A percentile compares a stretch with the other conserved stretches of the same genome.
phyloP scores from a whole-genome alignment of 2,113 vertebrate species.

The Pithys albifrons region DNA sequence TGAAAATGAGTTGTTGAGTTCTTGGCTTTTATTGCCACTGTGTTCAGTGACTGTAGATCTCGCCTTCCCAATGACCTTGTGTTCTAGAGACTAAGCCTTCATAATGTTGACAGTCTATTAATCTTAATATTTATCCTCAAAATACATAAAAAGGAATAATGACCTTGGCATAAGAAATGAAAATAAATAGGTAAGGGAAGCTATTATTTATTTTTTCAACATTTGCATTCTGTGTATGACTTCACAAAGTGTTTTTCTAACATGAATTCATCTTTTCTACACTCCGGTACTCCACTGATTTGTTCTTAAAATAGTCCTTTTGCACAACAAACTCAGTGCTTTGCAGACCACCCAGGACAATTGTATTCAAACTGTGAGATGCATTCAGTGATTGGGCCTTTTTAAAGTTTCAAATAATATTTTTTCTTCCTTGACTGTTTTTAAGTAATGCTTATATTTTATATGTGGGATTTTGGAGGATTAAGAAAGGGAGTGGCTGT shows the following conservation, averaged over 20 bases:
- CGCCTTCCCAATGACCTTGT: slow-evolving; percentile 19
- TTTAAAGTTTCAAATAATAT: slow-evolving; percentile 9
- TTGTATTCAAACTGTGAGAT: not conserved
- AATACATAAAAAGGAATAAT: slow-evolving; percentile 55
- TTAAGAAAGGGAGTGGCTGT: slow-evolving; percentile 21
- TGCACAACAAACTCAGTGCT: not conserved
- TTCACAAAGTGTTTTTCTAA: slow-evolving; percentile 36
- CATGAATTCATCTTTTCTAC: slow-evolving; percentile 23
- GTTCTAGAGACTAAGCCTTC: not conserved
- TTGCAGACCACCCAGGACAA: slow-evolving; percentile 39
- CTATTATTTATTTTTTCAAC: slow-evolving; percentile 54
- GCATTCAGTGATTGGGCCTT: not conserved
- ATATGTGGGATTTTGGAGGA: not conserved
- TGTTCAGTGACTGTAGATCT: not conserved
- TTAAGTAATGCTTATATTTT: not conserved
- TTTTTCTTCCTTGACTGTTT: not conserved
- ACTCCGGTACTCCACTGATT: not conserved
- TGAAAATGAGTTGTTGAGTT: not conserved
- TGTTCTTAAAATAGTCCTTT: slow-evolving; percentile 56
- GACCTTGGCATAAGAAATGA: slow-evolving; percentile 29
- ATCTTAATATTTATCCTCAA: slow-evolving; percentile 62
- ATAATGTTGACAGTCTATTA: not conserved
- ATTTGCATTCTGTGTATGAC: slow-evolving; percentile 42
- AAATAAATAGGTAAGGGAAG: slow-evolving; percentile 53
- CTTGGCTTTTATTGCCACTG: not conserved